Percentiles rank a stretch among this genome's conserved stretches.
Evolutionary conservation across 2,113 vertebrate species (phyloP).

Genomic region (Thermophis baileyi): DNA sequence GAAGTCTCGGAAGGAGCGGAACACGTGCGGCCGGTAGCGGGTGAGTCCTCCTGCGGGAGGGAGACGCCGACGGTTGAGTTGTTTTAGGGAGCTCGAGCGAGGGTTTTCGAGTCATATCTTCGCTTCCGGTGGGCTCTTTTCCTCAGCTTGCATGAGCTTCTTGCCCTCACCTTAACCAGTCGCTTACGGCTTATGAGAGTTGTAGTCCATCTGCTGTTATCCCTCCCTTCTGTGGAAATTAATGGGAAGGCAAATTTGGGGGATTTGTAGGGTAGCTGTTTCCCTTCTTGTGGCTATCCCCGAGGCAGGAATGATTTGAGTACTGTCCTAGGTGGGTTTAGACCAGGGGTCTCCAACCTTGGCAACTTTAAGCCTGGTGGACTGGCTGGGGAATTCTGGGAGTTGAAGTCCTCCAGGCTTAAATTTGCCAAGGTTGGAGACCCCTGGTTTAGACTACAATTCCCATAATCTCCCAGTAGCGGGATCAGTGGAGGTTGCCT

Average conservation of each 20-base stretch:
- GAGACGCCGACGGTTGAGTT: background rate
- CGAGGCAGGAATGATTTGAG: background rate
- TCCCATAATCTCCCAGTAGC: background rate
- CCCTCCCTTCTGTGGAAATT: background rate
- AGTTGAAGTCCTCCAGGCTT: too few relatives aligned
- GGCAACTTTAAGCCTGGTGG: too few relatives aligned
- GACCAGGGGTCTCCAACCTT: background rate
- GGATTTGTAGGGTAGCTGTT: background rate
- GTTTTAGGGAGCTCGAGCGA: background rate
- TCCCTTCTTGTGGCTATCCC: background rate
- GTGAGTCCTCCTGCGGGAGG: too few relatives aligned
- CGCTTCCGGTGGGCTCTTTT: background rate
- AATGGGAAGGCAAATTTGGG: too few relatives aligned
- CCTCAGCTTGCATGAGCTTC: background rate
- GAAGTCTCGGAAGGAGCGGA: background rate
- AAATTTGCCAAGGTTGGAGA: too few relatives aligned
- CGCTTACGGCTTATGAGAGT: background rate
- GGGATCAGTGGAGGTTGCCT: background rate
- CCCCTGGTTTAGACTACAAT: background rate
- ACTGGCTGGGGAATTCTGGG: too few relatives aligned
- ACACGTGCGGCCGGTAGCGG: background rate
- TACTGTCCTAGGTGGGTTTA: background rate
- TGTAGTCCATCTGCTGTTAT: background rate
- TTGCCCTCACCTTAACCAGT: too few relatives aligned
- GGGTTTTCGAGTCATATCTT: background rate